A percentile compares a stretch with the other conserved stretches of the same genome.
These are phyloP conservation scores for Trichonephila clavipes DNA, from an alignment of 1,140 invertebrate species.

Conservation along the genomic window DNA sequence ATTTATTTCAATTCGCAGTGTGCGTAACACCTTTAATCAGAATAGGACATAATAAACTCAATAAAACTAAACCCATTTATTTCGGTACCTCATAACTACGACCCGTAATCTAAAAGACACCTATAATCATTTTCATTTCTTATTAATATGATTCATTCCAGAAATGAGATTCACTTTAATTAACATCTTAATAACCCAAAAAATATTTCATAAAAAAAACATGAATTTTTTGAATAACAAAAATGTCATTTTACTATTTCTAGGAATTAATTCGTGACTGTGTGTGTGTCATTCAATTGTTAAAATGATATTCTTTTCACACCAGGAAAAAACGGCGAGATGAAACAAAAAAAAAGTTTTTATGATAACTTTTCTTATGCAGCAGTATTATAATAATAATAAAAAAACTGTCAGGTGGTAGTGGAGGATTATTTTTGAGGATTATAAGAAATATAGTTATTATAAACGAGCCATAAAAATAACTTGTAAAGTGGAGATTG, in stretches of 20 bases:
- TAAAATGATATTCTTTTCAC: background rate
- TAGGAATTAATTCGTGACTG: background rate
- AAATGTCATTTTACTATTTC: background rate
- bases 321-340: background rate
- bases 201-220: background rate
- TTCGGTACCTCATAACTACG: background rate
- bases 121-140: background rate
- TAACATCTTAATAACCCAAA: background rate
- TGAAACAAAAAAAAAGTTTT: background rate
- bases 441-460: conserved; percentile 5
- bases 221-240: background rate
- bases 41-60: too few species aligned
- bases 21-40: too few species aligned
- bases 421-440: conserved; percentile 37
- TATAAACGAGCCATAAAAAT: background rate
- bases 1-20: too few species aligned
- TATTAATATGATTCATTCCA: background rate
- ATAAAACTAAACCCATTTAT: background rate
- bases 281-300: background rate
- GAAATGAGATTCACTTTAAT: background rate
- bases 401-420: background rate
- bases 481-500: background rate
- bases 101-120: background rate
- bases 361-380: conserved; percentile 27
- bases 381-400: background rate